Evolutionary conservation across 2,797 vertebrate genomes (phyloP).

Genomic region (Pseudotriccus pelzelni): DNA sequence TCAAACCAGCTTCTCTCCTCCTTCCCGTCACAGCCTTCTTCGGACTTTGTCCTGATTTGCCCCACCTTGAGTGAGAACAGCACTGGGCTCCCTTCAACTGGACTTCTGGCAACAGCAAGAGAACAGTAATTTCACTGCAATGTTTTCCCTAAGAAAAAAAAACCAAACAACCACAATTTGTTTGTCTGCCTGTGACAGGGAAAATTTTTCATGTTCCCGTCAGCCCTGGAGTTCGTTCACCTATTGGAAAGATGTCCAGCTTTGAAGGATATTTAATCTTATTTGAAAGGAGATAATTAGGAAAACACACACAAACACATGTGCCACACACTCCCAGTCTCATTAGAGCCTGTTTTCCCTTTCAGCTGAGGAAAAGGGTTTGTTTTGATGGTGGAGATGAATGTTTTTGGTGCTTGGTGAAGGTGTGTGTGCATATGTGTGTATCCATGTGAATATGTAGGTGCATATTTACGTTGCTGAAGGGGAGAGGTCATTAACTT

Average conservation of each 20-base stretch:
- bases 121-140: not conserved
- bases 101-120: not conserved
- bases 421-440: not conserved
- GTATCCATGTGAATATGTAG: not conserved
- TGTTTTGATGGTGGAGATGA: not conserved
- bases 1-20: not conserved
- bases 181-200: constrained; percentile 53
- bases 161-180: not conserved
- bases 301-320: constrained; percentile 17
- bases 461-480: not conserved
- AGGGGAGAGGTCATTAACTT: not conserved
- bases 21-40: not conserved
- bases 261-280: constrained; percentile 43
- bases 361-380: not conserved
- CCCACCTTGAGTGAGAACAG: not conserved
- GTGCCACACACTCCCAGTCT: not conserved
- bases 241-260: constrained; percentile 62
- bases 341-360: not conserved
- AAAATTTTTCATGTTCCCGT: constrained; percentile 32
- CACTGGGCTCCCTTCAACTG: not conserved
- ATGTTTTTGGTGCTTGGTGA: not conserved
- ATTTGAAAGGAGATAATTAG: constrained; percentile 52
- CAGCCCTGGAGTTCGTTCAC: constrained; percentile 57
- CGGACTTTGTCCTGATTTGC: not conserved
- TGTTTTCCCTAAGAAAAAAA: constrained; percentile 5